phyloP scores from a whole-genome alignment of 2,888 invertebrate genomes.

The Cosmopolites sordidus region DNA sequence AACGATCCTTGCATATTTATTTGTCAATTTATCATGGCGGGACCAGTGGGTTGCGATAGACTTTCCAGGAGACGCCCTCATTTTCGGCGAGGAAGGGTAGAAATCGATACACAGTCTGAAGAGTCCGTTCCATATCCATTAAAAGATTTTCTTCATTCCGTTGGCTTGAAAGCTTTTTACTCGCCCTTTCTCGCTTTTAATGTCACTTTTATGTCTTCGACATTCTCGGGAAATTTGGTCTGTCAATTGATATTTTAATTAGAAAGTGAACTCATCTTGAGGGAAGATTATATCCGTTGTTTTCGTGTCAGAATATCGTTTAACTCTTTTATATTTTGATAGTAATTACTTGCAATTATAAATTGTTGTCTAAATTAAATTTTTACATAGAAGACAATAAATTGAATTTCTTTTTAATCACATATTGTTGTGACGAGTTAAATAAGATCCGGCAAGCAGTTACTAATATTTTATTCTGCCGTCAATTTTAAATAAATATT shows the following conservation, averaged over 20 bases:
- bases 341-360: too few relatives aligned
- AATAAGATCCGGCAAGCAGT: too few relatives aligned
- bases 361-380: too few relatives aligned
- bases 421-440: too few relatives aligned
- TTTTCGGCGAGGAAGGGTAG: constrained; percentile 36
- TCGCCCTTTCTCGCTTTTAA: constrained; percentile 25
- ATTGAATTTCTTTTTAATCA: too few relatives aligned
- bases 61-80: constrained; percentile 34
- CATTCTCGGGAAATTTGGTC: constrained; percentile 16
- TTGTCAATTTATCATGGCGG: constrained; percentile 40
- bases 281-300: not conserved
- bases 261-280: not conserved
- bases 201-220: constrained; percentile 22
- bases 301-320: too few relatives aligned
- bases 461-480: too few relatives aligned
- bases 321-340: too few relatives aligned
- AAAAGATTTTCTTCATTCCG: constrained; percentile 42
- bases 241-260: not conserved
- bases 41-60: constrained; percentile 17
- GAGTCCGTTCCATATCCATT: constrained; percentile 40
- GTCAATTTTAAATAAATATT: too few relatives aligned
- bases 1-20: constrained; percentile 41
- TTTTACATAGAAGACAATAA: too few relatives aligned
- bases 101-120: constrained; percentile 39
- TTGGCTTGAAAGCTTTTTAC: constrained; percentile 41